Evolutionary conservation across 1,140 invertebrate species (phyloP).

Genomic region (Drosophila oshimai): DNA sequence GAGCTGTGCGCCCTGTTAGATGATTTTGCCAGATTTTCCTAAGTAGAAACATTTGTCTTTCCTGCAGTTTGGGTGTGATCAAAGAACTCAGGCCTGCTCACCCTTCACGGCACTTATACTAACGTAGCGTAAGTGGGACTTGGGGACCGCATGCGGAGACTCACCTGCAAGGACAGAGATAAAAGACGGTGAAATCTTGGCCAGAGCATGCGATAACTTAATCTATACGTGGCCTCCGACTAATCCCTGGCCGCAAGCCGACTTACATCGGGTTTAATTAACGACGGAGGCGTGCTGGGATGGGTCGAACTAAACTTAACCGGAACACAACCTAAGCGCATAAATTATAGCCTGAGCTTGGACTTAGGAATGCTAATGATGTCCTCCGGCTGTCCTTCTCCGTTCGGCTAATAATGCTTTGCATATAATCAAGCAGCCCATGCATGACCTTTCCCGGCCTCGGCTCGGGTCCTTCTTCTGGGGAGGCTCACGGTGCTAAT

Average conservation of each 20-base stretch:
- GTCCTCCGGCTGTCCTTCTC: slow-evolving; percentile 32
- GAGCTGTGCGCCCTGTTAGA: too few species aligned
- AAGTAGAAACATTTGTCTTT: slow-evolving; percentile 31
- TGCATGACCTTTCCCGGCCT: slow-evolving; percentile 39
- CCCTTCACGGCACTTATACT: neutral
- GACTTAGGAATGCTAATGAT: slow-evolving; percentile 61
- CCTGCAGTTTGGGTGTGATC: neutral
- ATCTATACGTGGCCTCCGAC: slow-evolving; percentile 9
- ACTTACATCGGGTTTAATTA: slow-evolving; percentile 50
- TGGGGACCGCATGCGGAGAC: neutral
- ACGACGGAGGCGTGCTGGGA: slow-evolving; percentile 9
- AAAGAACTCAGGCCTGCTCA: neutral
- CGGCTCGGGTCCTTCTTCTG: neutral
- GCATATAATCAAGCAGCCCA: slow-evolving; percentile 70
- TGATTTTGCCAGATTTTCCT: slow-evolving; percentile 28
- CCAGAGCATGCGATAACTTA: slow-evolving; percentile 16
- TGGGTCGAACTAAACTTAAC: slow-evolving; percentile 21
- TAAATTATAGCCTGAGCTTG: slow-evolving; percentile 53
- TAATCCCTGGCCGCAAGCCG: slow-evolving; percentile 35
- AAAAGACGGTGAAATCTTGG: slow-evolving; percentile 5
- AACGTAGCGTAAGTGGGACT: neutral
- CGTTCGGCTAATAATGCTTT: slow-evolving; percentile 50
- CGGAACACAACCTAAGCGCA: slow-evolving; percentile 39
- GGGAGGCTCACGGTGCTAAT: slow-evolving; percentile 60
- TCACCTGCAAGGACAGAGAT: slow-evolving; percentile 37